Conservation (phyloP, 1,140 invertebrate species). For the Lucilia sericata region DNA sequence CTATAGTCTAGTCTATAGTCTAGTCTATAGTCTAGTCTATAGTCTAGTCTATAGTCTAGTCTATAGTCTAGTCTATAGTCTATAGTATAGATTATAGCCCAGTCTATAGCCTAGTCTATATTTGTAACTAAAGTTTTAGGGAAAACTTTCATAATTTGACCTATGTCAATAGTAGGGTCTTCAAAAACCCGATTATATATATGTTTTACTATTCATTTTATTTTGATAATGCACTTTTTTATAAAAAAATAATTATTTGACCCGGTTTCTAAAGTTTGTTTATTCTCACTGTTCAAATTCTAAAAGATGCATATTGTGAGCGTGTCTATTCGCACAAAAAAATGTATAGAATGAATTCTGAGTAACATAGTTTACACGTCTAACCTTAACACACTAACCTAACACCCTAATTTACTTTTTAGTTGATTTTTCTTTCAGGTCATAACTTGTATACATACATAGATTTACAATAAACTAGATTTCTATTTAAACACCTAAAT, state of each 20-base stretch:
- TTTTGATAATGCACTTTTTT: no score
- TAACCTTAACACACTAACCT: constrained; percentile 37
- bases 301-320: neutral
- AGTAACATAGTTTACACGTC: neutral
- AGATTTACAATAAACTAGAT: neutral
- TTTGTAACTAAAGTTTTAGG: no score
- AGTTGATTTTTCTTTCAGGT: neutral
- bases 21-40: no score
- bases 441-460: neutral
- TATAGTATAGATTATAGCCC: no score
- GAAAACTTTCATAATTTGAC: no score
- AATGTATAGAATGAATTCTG: neutral
- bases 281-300: neutral
- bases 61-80: no score
- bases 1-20: no score
- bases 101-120: no score
- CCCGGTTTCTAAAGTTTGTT: neutral
- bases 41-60: no score
- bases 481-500: neutral
- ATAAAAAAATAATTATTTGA: neutral
- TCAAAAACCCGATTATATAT: no score
- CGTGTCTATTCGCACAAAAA: neutral
- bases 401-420: constrained; percentile 32
- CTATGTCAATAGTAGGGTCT: no score
- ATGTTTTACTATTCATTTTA: no score